Evolutionary conservation across 2,113 vertebrate species (phyloP).

Genomic region (Ceyx margarethae): DNA sequence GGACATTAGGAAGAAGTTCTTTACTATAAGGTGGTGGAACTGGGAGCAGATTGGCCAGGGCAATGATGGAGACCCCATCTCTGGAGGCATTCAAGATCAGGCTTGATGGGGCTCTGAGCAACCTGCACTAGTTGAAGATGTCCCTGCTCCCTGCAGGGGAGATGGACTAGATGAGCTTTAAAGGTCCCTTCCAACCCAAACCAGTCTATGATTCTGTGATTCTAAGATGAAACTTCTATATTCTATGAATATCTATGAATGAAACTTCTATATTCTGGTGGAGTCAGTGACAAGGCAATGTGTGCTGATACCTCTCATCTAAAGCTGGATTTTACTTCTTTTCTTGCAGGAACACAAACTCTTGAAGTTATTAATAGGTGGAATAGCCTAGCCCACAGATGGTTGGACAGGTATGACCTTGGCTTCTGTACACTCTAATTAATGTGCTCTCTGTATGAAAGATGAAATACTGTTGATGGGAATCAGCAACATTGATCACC

Average conservation of each 20-base stretch:
- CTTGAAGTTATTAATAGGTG: slow-evolving; percentile 45
- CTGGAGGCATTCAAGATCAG: too few relatives aligned
- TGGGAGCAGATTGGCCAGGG: too few relatives aligned
- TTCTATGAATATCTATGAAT: neutral
- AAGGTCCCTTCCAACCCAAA: too few relatives aligned
- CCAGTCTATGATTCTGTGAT: too few relatives aligned
- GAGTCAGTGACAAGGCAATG: neutral
- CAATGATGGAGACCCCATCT: too few relatives aligned
- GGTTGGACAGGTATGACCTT: slow-evolving; percentile 16
- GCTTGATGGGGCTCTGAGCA: too few relatives aligned
- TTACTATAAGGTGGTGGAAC: too few relatives aligned
- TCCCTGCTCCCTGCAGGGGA: too few relatives aligned
- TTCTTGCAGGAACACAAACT: slow-evolving; percentile 48
- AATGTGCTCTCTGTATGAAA: neutral
- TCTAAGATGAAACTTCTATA: neutral
- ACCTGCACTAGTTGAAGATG: too few relatives aligned
- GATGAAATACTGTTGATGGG: neutral
- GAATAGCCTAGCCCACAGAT: slow-evolving; percentile 45
- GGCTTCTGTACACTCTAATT: neutral
- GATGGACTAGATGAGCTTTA: too few relatives aligned
- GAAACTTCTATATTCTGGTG: neutral
- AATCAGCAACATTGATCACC: neutral
- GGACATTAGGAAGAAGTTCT: too few relatives aligned
- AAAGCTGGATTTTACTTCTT: neutral
- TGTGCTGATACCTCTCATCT: neutral